Evolutionary conservation across 2,888 invertebrate species (phyloP), one percentile per base, ranked within the genome.

Genomic region (Arctia plantaginis): DNA sequence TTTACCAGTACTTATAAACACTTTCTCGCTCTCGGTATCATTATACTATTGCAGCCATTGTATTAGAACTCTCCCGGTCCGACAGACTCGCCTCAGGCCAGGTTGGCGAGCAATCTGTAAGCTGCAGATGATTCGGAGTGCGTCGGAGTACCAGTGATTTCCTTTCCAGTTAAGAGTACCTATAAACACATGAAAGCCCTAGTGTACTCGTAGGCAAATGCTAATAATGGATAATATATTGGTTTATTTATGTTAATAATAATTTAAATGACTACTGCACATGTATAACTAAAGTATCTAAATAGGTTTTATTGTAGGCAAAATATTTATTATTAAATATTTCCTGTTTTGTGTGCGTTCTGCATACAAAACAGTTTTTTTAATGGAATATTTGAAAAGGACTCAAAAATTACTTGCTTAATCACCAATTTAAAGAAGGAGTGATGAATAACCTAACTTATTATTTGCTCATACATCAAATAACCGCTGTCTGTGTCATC

Each of bases 401-500:
- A 12, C 51, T 12, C n/a, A 55, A n/a, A 12, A 4, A 12, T 55
- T 55, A 55, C 59, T 27, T 15, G 27, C 15, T 15, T 27, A 27
- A 13, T 27, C 30, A 30, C 18, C 1, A 6, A 18, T 30, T 30
- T 30, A 15, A 55, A n/a, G 23, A 51, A 23, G 20, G 0, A 23
- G 23, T 51, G 23, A 18, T 44, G 10, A 30, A 47, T 67, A 30
- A 47, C 30, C 27, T 47, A 20, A 18, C 33, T 18, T 47, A 47
- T 23, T 51, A 68, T 51, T 44, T 23, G 20, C 12, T 20, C 30
- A 6, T 20, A 33, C 47, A 68, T 68, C 44, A 47, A 66, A 27
- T 47, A n/a, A 35, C n/a, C 68, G 23, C 12, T 23, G 55, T 59
- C 23, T 69, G 18, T 66, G 30, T 66, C 77, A 74, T 73, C 74